Percentiles rank a stretch among this genome's conserved stretches.
These are phyloP conservation scores for Eurytoma californica DNA, from an alignment of 2,888 invertebrate genomes.

Conservation along the genomic window DNA sequence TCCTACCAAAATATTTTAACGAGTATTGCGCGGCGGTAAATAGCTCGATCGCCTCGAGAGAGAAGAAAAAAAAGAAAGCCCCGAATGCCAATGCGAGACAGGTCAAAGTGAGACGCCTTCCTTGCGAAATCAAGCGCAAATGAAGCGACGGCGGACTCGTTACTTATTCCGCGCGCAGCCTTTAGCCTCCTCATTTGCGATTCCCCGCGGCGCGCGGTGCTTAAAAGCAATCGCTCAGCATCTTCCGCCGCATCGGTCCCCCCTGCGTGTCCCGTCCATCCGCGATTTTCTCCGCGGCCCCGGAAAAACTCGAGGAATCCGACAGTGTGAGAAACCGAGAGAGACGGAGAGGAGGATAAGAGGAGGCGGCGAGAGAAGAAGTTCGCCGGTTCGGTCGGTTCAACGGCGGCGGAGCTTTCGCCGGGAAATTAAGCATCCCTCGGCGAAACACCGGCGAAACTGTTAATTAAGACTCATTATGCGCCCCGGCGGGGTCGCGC, in stretches of 20 bases:
- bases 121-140: slow-evolving; percentile 46
- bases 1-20: slow-evolving; percentile 39
- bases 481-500: slow-evolving; percentile 59
- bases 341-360: neutral
- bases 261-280: neutral
- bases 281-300: slow-evolving; percentile 24
- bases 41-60: slow-evolving; percentile 10
- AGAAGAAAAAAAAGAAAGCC: slow-evolving; percentile 5
- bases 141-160: slow-evolving; percentile 36
- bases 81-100: slow-evolving; percentile 43
- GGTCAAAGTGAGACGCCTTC: slow-evolving; percentile 49
- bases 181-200: slow-evolving; percentile 49
- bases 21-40: slow-evolving; percentile 10
- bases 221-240: slow-evolving; percentile 42
- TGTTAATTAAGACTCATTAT: slow-evolving; percentile 76
- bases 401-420: slow-evolving; percentile 12
- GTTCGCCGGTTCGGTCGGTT: neutral
- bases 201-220: slow-evolving; percentile 29
- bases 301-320: slow-evolving; percentile 46
- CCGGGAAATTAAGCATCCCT: slow-evolving; percentile 72
- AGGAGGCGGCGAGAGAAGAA: neutral
- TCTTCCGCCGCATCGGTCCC: neutral
- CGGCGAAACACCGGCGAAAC: slow-evolving; percentile 71
- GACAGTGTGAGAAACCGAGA: neutral
- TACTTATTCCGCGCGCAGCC: slow-evolving; percentile 50